Evolutionary conservation across 2,888 invertebrate species (phyloP).

Genomic region (Stenolophus ochropezus): DNA sequence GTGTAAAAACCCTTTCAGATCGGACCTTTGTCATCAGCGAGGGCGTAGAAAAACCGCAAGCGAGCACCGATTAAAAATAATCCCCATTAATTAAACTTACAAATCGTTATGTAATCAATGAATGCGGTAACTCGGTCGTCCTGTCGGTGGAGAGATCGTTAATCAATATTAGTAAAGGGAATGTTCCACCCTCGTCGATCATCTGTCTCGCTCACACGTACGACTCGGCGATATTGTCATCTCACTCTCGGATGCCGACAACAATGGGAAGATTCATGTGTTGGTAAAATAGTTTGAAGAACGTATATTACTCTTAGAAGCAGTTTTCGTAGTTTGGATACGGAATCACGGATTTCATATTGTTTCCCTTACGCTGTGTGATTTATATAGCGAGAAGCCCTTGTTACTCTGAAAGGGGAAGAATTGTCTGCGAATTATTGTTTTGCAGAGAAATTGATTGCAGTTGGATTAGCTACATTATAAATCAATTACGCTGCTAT

Average conservation of each 20-base stretch:
- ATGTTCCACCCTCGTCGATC: background rate
- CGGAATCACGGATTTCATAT: slow-evolving; percentile 45
- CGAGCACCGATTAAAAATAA: slow-evolving; percentile 60
- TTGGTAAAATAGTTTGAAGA: slow-evolving; percentile 47
- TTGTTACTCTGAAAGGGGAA: slow-evolving; percentile 3
- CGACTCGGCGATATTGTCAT: background rate
- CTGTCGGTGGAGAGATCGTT: slow-evolving; percentile 45
- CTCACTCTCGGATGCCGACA: slow-evolving; percentile 17
- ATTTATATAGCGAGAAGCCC: slow-evolving; percentile 3
- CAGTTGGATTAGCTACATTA: background rate
- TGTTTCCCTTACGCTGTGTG: slow-evolving; percentile 29
- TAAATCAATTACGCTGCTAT: background rate
- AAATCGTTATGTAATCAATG: slow-evolving; percentile 60
- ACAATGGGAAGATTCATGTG: slow-evolving; percentile 50
- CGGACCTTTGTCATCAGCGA: slow-evolving; percentile 3
- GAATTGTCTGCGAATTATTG: slow-evolving; percentile 4
- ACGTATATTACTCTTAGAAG: slow-evolving; percentile 42
- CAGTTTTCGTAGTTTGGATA: slow-evolving; percentile 42
- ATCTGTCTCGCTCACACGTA: background rate
- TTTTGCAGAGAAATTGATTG: background rate
- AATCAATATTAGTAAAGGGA: slow-evolving; percentile 50
- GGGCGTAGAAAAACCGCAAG: slow-evolving; percentile 18
- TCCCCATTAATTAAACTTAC: slow-evolving; percentile 61
- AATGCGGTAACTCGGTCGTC: slow-evolving; percentile 41
- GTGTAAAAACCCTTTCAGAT: background rate